Conservation (phyloP, 2,888 invertebrate species). For the Schizaphis graminum region DNA sequence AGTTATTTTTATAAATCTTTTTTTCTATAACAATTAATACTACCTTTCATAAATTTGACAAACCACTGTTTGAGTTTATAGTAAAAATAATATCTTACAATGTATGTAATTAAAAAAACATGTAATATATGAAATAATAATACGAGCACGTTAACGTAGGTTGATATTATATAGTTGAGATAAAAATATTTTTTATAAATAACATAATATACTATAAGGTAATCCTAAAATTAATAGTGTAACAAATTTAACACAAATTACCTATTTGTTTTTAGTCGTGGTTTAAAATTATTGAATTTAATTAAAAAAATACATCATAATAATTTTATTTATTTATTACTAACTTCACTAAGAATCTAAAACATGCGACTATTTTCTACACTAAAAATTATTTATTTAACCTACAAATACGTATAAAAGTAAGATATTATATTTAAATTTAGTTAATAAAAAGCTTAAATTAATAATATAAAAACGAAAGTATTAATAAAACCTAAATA, state of each 20-base stretch:
- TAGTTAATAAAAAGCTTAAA: neutral
- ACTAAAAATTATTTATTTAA: neutral
- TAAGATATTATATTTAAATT: neutral
- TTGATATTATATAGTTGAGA: neutral
- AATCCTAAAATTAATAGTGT: neutral
- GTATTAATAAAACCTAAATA: neutral
- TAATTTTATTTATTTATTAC: neutral
- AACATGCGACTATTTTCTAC: neutral
- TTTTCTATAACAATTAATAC: neutral
- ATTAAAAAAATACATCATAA: neutral
- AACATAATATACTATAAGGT: neutral
- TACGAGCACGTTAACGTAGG: neutral
- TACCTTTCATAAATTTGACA: neutral
- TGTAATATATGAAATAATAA: neutral
- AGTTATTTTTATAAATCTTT: neutral
- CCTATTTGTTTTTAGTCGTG: neutral
- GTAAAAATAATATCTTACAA: neutral
- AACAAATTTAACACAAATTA: neutral
- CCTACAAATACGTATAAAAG: neutral
- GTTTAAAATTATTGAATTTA: neutral
- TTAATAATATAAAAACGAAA: neutral
- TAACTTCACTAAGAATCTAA: neutral
- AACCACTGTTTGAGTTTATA: neutral
- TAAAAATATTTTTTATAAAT: neutral
- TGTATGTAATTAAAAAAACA: neutral